A percentile compares a stretch with the other conserved stretches of the same genome.
Conservation (phyloP, 2,797 vertebrate species). For the Silurus aristotelis region DNA sequence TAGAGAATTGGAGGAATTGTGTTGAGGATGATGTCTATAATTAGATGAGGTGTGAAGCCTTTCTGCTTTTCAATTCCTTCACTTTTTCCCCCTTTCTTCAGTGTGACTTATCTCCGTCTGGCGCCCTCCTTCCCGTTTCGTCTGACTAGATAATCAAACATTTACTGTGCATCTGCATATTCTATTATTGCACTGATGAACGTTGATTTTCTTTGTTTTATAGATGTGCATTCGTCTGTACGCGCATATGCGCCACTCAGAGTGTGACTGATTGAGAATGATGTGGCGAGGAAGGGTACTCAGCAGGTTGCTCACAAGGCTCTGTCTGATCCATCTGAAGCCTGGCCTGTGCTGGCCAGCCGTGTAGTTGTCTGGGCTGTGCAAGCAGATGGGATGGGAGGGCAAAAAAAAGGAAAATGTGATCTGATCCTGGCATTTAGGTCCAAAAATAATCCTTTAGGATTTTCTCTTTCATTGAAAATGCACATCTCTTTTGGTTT, state of each 20-base stretch:
- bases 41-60: slow-evolving; percentile 25
- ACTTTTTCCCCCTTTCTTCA: slow-evolving; percentile 4
- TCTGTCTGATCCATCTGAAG: slow-evolving; percentile 30
- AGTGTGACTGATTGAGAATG: slow-evolving; percentile 37
- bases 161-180: slow-evolving; percentile 18
- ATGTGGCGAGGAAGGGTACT: slow-evolving; percentile 29
- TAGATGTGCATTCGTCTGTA: background rate
- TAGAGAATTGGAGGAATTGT: slow-evolving; percentile 13
- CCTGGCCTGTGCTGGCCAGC: slow-evolving; percentile 11
- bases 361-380: slow-evolving; percentile 17
- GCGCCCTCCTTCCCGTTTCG: background rate
- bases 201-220: slow-evolving; percentile 30
- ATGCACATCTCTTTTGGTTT: slow-evolving; percentile 2
- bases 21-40: slow-evolving; percentile 27
- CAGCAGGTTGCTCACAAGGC: slow-evolving; percentile 15
- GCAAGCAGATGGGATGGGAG: slow-evolving; percentile 30
- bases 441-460: slow-evolving; percentile 18
- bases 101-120: slow-evolving; percentile 35
- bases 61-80: background rate
- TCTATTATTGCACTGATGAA: slow-evolving; percentile 25
- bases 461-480: slow-evolving; percentile 2
- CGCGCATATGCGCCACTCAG: background rate
- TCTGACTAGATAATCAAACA: slow-evolving; percentile 23
- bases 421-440: slow-evolving; percentile 18
- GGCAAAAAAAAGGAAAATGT: background rate